Conservation (phyloP, 2,888 invertebrate genomes). For the Petrophora chlorosata region DNA sequence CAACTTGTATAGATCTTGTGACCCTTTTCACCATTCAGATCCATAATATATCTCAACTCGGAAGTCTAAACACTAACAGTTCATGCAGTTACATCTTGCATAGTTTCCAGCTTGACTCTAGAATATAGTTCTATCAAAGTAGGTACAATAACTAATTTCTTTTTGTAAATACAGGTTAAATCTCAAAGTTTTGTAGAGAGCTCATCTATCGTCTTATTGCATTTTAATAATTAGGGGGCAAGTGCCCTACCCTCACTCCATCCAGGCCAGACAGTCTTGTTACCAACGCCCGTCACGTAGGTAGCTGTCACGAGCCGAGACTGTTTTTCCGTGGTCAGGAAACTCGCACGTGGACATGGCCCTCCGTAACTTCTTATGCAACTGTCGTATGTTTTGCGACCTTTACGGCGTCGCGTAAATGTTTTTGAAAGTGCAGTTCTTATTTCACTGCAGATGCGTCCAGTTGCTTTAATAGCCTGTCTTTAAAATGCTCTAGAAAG, state of each 20-base stretch:
- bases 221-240: background rate
- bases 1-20: too few species aligned
- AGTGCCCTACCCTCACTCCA: slow-evolving; percentile 1
- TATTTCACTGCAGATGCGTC: slow-evolving; percentile 17
- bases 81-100: too few species aligned
- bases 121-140: too few species aligned
- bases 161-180: background rate
- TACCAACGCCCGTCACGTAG: slow-evolving; percentile 64
- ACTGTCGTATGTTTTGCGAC: slow-evolving; percentile 45
- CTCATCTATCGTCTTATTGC: too few species aligned
- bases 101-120: too few species aligned
- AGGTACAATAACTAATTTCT: too few species aligned
- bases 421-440: slow-evolving; percentile 24
- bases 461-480: slow-evolving; percentile 4
- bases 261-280: slow-evolving; percentile 40
- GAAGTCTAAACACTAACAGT: too few species aligned
- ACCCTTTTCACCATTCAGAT: too few species aligned
- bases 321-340: slow-evolving; percentile 68
- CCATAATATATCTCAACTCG: too few species aligned
- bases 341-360: slow-evolving; percentile 51
- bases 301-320: slow-evolving; percentile 53
- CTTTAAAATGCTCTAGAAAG: slow-evolving; percentile 5
- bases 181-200: too few species aligned
- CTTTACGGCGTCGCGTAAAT: slow-evolving; percentile 21
- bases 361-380: slow-evolving; percentile 53